phyloP scores from a whole-genome alignment of 2,888 invertebrate genomes.

The Parasteatoda lunata region DNA sequence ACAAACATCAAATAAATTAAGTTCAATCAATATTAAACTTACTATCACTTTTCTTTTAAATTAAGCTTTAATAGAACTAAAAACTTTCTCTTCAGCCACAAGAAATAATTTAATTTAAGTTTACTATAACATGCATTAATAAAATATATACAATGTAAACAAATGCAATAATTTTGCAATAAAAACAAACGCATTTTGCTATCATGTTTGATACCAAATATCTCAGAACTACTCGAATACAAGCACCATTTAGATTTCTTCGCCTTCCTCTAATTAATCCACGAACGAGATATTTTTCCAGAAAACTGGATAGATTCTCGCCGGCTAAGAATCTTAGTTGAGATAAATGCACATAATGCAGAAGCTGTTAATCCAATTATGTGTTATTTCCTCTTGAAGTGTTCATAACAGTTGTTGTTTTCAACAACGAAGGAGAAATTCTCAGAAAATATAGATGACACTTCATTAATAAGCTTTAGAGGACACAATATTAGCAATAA shows the following conservation, averaged over 20 bases:
- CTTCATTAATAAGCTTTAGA: neutral
- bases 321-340: neutral
- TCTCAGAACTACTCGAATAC: too few relatives aligned
- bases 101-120: too few relatives aligned
- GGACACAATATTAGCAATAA: neutral
- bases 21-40: too few relatives aligned
- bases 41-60: too few relatives aligned
- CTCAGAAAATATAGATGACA: neutral
- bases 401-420: neutral
- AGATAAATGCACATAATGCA: neutral
- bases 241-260: neutral
- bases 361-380: constrained; percentile 1
- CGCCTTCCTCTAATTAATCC: neutral
- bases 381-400: neutral
- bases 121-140: too few relatives aligned
- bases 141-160: too few relatives aligned
- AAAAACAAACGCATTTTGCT: too few relatives aligned
- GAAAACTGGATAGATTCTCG: constrained; percentile 2
- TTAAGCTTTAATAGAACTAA: too few relatives aligned
- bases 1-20: too few relatives aligned
- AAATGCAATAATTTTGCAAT: too few relatives aligned
- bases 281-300: neutral
- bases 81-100: too few relatives aligned
- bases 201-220: too few relatives aligned
- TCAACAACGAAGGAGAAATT: neutral